A percentile compares a stretch with the other conserved stretches of the same genome.
Conservation (phyloP, 2,888 invertebrate species). For the Helleia helle region DNA sequence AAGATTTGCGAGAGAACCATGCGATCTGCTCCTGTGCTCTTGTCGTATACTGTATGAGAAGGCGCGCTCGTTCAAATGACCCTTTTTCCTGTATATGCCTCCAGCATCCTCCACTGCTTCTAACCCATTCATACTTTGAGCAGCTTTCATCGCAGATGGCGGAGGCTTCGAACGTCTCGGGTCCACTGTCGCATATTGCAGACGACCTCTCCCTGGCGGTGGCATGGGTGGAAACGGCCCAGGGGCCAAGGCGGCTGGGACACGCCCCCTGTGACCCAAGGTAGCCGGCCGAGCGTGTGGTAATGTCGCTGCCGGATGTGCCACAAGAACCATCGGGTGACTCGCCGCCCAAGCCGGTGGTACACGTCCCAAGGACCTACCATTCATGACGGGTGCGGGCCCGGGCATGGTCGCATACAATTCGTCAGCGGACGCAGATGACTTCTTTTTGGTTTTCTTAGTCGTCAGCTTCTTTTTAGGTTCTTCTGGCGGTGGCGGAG, state of each 20-base stretch:
- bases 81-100: conserved; percentile 91
- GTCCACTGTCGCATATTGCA: conserved; percentile 77
- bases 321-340: conserved; percentile 66
- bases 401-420: conserved; percentile 72
- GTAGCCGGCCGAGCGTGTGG: conserved; percentile 64
- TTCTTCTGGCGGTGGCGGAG: conserved; percentile 82
- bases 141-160: conserved; percentile 76
- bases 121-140: conserved; percentile 78
- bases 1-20: conserved; percentile 91
- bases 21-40: conserved; percentile 93
- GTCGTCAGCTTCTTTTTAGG: conserved; percentile 75
- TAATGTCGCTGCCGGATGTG: conserved; percentile 59
- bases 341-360: conserved; percentile 57
- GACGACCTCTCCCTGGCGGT: conserved; percentile 49
- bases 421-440: conserved; percentile 74
- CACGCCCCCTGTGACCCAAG: conserved; percentile 71
- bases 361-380: conserved; percentile 57
- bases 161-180: conserved; percentile 77
- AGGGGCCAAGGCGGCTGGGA: conserved; percentile 72
- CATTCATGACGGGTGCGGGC: conserved; percentile 58
- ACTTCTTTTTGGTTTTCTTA: conserved; percentile 72
- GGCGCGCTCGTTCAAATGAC: conserved; percentile 92
- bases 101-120: conserved; percentile 77
- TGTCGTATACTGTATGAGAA: conserved; percentile 95
- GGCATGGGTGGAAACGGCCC: conserved; percentile 56